These are phyloP conservation scores for Python bivittatus DNA, from an alignment of 2,113 vertebrate species.

Conservation along the genomic window DNA sequence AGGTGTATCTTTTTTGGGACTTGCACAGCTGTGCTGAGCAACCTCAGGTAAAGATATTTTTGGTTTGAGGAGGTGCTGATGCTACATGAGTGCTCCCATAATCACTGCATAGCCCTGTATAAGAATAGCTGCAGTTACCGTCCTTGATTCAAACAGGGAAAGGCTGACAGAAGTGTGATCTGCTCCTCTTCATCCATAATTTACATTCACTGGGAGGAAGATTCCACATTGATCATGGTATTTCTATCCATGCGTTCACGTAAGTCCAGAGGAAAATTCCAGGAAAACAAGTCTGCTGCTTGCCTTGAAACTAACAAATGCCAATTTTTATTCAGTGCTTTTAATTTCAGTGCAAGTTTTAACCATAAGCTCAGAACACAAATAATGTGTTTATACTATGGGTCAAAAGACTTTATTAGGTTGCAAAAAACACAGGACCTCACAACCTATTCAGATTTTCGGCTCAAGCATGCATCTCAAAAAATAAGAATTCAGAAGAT, in stretches of 20 bases:
- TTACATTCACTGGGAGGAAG: background rate
- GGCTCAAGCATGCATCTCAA: background rate
- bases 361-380: background rate
- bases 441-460: background rate
- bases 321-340: background rate
- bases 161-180: background rate
- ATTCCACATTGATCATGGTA: background rate
- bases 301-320: background rate
- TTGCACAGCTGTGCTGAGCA: background rate
- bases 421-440: background rate
- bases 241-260: background rate
- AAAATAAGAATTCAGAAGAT: background rate
- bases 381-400: background rate
- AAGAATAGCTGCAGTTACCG: background rate
- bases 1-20: background rate
- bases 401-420: constrained; percentile 21
- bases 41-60: background rate
- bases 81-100: too few species aligned
- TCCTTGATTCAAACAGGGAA: background rate
- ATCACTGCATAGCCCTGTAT: background rate
- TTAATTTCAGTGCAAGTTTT: background rate
- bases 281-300: background rate
- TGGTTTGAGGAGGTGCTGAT: background rate
- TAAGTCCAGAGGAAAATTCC: background rate
- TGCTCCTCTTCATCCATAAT: background rate